Conservation (phyloP, 2,113 vertebrate genomes). For the Capra hircus region DNA sequence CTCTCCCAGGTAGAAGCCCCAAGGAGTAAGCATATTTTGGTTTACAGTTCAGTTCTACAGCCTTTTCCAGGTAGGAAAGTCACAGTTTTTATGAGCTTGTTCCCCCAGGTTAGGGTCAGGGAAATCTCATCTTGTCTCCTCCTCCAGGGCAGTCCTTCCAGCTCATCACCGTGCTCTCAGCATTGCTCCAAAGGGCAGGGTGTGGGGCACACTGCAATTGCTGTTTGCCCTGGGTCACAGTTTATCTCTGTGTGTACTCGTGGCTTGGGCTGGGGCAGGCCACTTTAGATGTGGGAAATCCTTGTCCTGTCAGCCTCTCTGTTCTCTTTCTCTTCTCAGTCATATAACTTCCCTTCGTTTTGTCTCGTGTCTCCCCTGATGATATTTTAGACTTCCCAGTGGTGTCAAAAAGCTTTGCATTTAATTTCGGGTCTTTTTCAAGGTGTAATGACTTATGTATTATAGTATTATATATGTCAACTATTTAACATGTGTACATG, state of each 20-base stretch:
- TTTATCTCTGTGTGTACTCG: neutral
- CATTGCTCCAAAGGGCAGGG: fast-evolving
- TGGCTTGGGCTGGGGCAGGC: neutral
- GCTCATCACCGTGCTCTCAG: fast-evolving
- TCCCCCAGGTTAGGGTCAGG: neutral
- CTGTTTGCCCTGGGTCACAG: neutral
- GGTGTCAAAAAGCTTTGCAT: neutral
- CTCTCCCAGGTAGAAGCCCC: conserved; percentile 25
- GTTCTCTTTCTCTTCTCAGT: neutral
- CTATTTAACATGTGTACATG: neutral
- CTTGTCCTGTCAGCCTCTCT: neutral
- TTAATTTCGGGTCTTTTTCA: neutral
- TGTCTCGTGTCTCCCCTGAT: neutral
- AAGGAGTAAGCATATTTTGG: conserved; percentile 44
- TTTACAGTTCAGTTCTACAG: conserved; percentile 72
- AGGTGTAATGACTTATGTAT: neutral
- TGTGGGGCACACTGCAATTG: fast-evolving
- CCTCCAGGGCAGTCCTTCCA: neutral
- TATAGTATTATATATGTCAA: neutral
- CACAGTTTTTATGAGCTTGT: neutral
- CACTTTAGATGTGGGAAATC: neutral
- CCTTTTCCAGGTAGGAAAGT: conserved; percentile 77
- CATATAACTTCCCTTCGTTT: neutral
- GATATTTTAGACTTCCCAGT: neutral
- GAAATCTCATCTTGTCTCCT: neutral